Conservation (phyloP, 2,888 invertebrate species). For the Drosophila cyrtoloma region DNA sequence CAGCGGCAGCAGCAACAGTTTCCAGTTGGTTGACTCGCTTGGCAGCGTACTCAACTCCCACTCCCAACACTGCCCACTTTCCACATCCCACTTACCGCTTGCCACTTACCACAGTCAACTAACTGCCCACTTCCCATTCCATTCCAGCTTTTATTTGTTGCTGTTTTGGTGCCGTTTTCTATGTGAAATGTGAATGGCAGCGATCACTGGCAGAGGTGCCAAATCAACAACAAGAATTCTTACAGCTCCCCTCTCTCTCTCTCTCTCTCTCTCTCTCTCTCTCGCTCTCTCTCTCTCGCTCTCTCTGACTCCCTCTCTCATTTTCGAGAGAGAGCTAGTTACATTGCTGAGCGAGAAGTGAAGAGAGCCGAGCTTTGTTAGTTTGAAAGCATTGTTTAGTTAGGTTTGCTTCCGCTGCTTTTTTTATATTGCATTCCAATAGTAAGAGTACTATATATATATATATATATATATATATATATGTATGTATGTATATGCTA, state of each 20-base stretch:
- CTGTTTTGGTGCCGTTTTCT: slow-evolving; percentile 23
- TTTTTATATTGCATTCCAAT: slow-evolving; percentile 12
- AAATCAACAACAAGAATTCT: slow-evolving; percentile 7
- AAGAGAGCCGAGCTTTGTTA: slow-evolving; percentile 8
- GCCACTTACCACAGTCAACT: slow-evolving; percentile 1
- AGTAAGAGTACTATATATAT: neutral
- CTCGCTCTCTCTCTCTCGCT: no score
- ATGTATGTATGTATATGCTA: neutral
- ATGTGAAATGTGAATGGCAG: slow-evolving; percentile 19
- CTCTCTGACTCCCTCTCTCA: neutral
- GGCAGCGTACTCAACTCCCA: slow-evolving; percentile 44
- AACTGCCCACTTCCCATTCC: slow-evolving; percentile 26
- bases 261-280: neutral
- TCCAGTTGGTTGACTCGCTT: slow-evolving; percentile 66
- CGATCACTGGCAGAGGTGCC: slow-evolving; percentile 15
- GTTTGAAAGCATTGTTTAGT: neutral
- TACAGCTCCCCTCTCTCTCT: no score
- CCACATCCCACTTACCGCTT: slow-evolving; percentile 13
- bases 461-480: neutral
- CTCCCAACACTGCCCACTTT: slow-evolving; percentile 15
- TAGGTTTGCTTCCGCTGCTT: slow-evolving; percentile 10
- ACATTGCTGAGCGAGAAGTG: neutral
- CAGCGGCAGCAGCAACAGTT: slow-evolving; percentile 27
- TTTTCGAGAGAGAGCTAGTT: neutral
- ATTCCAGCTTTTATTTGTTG: slow-evolving; percentile 21